Evolutionary conservation across 2,888 invertebrate genomes (phyloP).

Genomic region (Theodoxus fluviatilis): DNA sequence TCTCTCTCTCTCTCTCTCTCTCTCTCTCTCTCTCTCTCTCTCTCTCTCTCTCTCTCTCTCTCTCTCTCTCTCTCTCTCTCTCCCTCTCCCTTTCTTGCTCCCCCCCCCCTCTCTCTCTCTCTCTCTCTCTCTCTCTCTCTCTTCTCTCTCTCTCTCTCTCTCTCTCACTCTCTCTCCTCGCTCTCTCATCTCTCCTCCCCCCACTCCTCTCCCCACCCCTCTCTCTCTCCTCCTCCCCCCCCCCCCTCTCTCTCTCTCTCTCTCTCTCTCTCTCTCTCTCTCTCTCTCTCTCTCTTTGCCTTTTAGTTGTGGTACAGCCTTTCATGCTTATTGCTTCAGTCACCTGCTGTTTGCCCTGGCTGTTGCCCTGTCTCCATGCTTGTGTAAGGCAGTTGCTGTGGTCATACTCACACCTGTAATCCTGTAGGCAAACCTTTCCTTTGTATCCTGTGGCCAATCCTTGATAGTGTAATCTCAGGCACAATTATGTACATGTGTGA

Average conservation of each 20-base stretch:
- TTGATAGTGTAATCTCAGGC: no score
- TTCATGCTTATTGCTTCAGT: no score
- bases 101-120: background rate
- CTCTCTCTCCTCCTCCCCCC: background rate
- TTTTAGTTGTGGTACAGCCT: background rate
- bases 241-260: background rate
- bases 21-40: conserved; percentile 21
- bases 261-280: background rate
- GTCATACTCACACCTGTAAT: no score
- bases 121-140: background rate
- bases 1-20: conserved; percentile 17
- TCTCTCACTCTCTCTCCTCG: background rate
- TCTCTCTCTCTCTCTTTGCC: conserved; percentile 1
- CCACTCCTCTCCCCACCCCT: background rate
- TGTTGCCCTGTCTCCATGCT: no score
- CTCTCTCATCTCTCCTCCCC: background rate
- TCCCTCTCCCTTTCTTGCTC: background rate
- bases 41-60: conserved; percentile 9
- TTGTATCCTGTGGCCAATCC: no score
- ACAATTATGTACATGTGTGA: no score
- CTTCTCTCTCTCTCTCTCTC: background rate
- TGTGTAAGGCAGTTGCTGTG: no score
- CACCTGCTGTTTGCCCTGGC: no score
- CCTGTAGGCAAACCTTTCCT: no score
- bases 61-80: conserved; percentile 4